Percentiles rank a stretch among this genome's conserved stretches.
Conservation (phyloP, 2,113 vertebrate species). For the Cheirogaleus medius region DNA sequence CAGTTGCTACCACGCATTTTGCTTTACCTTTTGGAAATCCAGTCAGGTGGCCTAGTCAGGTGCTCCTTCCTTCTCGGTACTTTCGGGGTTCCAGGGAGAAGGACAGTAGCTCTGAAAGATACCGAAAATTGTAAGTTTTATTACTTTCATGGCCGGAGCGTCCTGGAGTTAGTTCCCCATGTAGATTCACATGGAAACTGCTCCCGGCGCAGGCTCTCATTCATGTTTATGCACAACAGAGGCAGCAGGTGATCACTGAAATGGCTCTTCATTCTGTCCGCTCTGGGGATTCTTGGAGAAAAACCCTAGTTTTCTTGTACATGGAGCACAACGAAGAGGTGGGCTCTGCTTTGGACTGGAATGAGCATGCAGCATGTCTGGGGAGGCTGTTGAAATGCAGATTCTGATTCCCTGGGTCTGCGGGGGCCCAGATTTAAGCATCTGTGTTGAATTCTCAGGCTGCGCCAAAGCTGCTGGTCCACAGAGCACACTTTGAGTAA, state of each 20-base stretch:
- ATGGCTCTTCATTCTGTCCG: not conserved
- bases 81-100: not conserved
- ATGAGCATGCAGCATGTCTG: not conserved
- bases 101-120: not conserved
- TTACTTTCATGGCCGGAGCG: not conserved
- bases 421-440: not conserved
- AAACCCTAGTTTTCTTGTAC: not conserved
- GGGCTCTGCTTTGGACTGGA: not conserved
- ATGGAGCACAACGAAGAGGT: not conserved
- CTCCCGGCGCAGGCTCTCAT: not conserved
- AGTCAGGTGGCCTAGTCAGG: too few relatives aligned
- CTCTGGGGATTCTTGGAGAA: not conserved
- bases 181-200: not conserved
- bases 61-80: not conserved
- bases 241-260: not conserved
- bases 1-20: not conserved
- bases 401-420: not conserved
- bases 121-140: not conserved
- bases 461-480: not conserved
- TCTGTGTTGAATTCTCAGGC: not conserved
- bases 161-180: not conserved
- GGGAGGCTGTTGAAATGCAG: not conserved
- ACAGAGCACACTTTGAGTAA: not conserved
- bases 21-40: not conserved
- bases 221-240: not conserved